Evolutionary conservation across 2,113 vertebrate genomes (phyloP).

Genomic region (Datnioides undecimradiatus): DNA sequence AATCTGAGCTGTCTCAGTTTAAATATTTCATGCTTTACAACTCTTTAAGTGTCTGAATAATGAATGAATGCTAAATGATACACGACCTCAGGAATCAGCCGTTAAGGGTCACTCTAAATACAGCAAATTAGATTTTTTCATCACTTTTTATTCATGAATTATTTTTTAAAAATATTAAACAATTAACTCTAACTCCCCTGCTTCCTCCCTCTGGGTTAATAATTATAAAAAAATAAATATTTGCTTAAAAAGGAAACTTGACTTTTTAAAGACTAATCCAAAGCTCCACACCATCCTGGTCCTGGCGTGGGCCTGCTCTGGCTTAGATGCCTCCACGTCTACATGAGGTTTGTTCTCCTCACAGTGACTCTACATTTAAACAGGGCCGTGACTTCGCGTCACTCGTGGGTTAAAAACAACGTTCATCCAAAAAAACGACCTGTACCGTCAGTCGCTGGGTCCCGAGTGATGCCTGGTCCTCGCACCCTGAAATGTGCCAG

Average conservation of each 20-base stretch:
- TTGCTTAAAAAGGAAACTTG: background rate
- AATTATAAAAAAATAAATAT: background rate
- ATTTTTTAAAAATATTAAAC: background rate
- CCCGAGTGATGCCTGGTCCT: background rate
- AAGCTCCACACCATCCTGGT: background rate
- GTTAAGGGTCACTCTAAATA: too few relatives aligned
- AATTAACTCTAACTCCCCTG: background rate
- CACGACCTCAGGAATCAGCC: background rate
- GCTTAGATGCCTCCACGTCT: background rate
- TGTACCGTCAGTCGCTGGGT: background rate
- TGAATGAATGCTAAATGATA: background rate
- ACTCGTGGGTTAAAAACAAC: background rate
- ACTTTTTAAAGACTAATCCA: background rate
- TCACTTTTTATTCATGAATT: background rate
- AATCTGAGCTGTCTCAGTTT: background rate
- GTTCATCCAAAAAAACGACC: conserved; percentile 7
- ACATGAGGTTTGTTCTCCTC: background rate
- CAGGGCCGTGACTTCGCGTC: background rate
- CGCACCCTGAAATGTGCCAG: too few relatives aligned
- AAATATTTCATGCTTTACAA: background rate
- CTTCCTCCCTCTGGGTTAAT: background rate
- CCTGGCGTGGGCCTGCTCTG: background rate
- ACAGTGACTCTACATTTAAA: background rate
- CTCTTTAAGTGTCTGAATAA: background rate
- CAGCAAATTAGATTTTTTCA: background rate